Evolutionary conservation across 2,888 invertebrate species (phyloP).

Genomic region (Oxyteleia sp.): DNA sequence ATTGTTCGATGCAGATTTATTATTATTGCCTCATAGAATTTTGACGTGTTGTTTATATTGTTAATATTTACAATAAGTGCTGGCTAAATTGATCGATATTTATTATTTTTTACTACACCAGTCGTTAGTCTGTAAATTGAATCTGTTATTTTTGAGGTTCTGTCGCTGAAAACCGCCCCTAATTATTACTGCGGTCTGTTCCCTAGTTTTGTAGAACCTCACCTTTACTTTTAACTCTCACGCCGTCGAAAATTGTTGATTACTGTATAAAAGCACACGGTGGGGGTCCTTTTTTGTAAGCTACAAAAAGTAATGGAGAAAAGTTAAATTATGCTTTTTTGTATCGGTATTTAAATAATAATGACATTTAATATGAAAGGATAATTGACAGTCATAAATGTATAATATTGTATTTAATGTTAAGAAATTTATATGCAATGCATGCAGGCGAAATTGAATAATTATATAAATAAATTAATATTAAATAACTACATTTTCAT

Average conservation of each 20-base stretch:
- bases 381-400: too few species aligned
- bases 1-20: too few species aligned
- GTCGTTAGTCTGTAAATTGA: slow-evolving; percentile 19
- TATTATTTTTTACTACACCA: slow-evolving; percentile 1
- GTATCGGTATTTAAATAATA: not conserved
- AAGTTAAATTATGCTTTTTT: not conserved
- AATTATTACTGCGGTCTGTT: slow-evolving; percentile 29
- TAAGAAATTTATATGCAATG: too few species aligned
- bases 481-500: too few species aligned
- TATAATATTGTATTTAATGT: too few species aligned
- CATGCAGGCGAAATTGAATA: too few species aligned
- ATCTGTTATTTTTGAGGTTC: slow-evolving; percentile 38
- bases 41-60: too few species aligned
- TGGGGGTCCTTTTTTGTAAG: not conserved
- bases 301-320: not conserved
- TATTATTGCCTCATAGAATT: too few species aligned
- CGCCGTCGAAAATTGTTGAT: slow-evolving; percentile 76
- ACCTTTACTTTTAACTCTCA: slow-evolving; percentile 24
- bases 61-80: too few species aligned
- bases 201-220: not conserved
- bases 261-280: slow-evolving; percentile 57
- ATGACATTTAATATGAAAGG: not conserved
- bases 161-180: slow-evolving; percentile 33
- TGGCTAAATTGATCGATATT: too few species aligned
- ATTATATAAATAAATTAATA: too few species aligned